Conservation (phyloP, 2,888 invertebrate species). For the Thymelicus acteon region DNA sequence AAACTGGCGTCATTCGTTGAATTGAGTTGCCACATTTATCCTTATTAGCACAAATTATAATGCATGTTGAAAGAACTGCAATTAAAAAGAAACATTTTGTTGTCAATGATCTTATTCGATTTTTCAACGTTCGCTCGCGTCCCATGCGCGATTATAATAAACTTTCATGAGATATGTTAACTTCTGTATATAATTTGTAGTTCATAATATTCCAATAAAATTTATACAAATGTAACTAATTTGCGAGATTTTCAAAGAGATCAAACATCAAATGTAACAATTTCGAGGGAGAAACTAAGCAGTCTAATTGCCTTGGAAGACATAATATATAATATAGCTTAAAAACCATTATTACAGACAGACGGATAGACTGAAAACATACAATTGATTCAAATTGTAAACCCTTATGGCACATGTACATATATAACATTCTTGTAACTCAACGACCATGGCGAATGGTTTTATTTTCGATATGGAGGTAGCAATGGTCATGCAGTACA, state of each 20-base stretch:
- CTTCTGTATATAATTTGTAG: conserved; percentile 58
- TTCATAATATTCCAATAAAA: conserved; percentile 52
- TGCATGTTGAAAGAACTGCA: background rate
- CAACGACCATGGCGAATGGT: conserved; percentile 28
- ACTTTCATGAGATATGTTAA: conserved; percentile 71
- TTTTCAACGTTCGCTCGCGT: background rate
- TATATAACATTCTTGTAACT: conserved; percentile 22
- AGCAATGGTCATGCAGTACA: background rate
- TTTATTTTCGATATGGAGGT: background rate
- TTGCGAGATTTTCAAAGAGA: conserved; percentile 44
- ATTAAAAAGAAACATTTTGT: background rate
- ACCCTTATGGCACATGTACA: conserved; percentile 19
- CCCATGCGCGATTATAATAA: conserved; percentile 47
- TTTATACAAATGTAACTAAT: conserved; percentile 47
- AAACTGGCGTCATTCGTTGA: background rate
- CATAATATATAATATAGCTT: conserved; percentile 40
- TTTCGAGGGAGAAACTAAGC: conserved; percentile 39
- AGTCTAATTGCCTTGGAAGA: conserved; percentile 40
- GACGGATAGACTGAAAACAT: conserved; percentile 23
- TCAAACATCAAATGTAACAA: conserved; percentile 43
- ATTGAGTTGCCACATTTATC: background rate
- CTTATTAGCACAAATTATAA: background rate
- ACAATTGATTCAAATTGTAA: conserved; percentile 22
- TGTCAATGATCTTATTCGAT: background rate
- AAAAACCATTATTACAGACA: conserved; percentile 35